Conservation (phyloP, 2,113 vertebrate genomes). For the Halichoerus grypus region DNA sequence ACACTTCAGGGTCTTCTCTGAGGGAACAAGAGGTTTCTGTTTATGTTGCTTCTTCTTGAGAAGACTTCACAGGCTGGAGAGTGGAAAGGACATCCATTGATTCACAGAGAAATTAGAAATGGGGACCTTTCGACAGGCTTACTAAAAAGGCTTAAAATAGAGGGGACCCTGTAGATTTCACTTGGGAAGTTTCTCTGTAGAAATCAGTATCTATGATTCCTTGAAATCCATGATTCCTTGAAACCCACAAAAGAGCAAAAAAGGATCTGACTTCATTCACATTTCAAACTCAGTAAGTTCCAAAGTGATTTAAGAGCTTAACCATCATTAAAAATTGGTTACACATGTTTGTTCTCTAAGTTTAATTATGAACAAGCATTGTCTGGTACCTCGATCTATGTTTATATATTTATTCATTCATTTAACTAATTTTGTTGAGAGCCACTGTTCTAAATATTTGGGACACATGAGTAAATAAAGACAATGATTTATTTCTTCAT, state of each 20-base stretch:
- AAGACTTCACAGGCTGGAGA: not conserved
- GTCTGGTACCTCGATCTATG: not conserved
- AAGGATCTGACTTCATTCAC: not conserved
- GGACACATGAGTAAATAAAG: not conserved
- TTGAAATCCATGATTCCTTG: not conserved
- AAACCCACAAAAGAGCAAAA: conserved; percentile 17
- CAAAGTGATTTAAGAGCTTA: conserved; percentile 32
- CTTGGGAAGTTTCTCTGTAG: not conserved
- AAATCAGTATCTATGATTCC: not conserved
- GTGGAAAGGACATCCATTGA: not conserved
- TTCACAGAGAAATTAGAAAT: not conserved
- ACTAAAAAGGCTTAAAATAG: not conserved
- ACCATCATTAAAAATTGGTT: not conserved
- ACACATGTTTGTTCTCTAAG: not conserved
- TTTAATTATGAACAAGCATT: not conserved
- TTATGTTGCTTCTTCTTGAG: not conserved
- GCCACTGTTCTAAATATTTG: not conserved
- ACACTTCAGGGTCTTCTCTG: not conserved
- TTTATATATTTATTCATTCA: not conserved
- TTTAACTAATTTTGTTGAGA: not conserved
- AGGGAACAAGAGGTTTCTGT: not conserved
- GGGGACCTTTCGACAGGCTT: not conserved
- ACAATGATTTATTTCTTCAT: not conserved
- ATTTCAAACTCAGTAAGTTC: not conserved
- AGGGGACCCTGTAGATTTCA: not conserved